Percentiles rank a stretch among this genome's conserved stretches.
phyloP scores from a whole-genome alignment of 2,113 vertebrate genomes.

The Aleadryas rufinucha region DNA sequence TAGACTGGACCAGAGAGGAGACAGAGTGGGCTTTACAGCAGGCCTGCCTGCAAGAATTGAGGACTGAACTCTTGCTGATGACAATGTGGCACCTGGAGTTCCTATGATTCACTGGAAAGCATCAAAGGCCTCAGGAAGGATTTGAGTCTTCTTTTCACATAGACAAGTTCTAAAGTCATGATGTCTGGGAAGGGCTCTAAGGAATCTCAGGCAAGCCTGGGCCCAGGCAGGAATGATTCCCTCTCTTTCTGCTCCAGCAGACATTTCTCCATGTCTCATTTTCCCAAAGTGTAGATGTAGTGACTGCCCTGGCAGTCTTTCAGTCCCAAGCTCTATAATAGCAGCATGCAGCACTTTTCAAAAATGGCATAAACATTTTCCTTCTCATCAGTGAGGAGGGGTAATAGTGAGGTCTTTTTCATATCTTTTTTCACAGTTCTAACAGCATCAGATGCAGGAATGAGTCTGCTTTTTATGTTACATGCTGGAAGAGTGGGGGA shows the following conservation, averaged over 20 bases:
- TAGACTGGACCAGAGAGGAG: neutral
- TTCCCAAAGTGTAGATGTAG: neutral
- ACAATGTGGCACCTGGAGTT: neutral
- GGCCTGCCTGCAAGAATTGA: neutral
- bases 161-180: neutral
- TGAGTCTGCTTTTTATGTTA: neutral
- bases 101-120: neutral
- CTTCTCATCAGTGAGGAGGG: neutral
- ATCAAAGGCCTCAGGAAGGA: neutral
- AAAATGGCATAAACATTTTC: neutral
- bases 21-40: neutral
- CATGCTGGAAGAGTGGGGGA: neutral
- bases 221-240: neutral
- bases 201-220: neutral
- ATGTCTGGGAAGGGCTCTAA: neutral
- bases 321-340: neutral
- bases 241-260: neutral
- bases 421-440: neutral
- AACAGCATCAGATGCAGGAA: neutral
- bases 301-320: neutral
- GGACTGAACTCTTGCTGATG: neutral
- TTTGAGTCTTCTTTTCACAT: neutral
- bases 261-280: neutral
- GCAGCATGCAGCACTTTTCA: neutral
- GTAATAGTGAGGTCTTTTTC: neutral